Evolutionary conservation across 2,113 vertebrate species (phyloP), one percentile per base, ranked within the genome.

Genomic region (Catharus minimus): DNA sequence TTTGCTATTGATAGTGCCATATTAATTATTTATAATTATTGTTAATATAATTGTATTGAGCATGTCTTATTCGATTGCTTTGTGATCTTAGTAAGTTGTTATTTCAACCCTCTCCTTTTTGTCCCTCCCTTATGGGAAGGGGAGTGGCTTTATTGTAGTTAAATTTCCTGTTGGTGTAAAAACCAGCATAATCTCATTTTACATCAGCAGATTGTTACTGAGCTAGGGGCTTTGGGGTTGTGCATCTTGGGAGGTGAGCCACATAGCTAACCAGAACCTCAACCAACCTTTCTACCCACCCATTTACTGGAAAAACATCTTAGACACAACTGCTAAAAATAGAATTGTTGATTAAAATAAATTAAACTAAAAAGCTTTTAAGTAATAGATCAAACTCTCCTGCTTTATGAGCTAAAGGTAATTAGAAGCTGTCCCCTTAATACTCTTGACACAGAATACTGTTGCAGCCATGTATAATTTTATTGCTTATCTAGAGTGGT

Each of bases 351-450:
- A 86, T 96, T 94, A 92, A 69, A 91, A 92, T 88, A 93, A 76
- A 92, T 92, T 85, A 85, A 95, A 91, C 74, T 87, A 86, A 95
- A 80, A 95, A 92, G 62, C 72, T 92, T 95, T 92, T 82, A 94
- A 62, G 82, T 65, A 93, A 89, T 95, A 74, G 82, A 67, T 91
- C 67, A 92, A 79, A 71, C 55, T 90, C 80, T 95, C 92, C 94
- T 81, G 86, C 91, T 91, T 96, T 87, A 84, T 62, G 91, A 94
- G 83, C 56, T 92, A 67, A 91, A 89, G 79, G 56, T 91, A 92
- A 96, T 95, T 96, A 96, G 91, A 92, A 97, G 79, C 81, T 96
- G 77, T 93, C 91, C 93, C 79, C 64, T 95, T 93, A 93, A 89
- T 94, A 90, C 81, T 88, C 72, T 53, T 83, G 89, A 77, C 92